A percentile compares a stretch with the other conserved stretches of the same genome.
These are phyloP conservation scores for Maniola hyperantus DNA, from an alignment of 2,888 invertebrate genomes.

Conservation along the genomic window DNA sequence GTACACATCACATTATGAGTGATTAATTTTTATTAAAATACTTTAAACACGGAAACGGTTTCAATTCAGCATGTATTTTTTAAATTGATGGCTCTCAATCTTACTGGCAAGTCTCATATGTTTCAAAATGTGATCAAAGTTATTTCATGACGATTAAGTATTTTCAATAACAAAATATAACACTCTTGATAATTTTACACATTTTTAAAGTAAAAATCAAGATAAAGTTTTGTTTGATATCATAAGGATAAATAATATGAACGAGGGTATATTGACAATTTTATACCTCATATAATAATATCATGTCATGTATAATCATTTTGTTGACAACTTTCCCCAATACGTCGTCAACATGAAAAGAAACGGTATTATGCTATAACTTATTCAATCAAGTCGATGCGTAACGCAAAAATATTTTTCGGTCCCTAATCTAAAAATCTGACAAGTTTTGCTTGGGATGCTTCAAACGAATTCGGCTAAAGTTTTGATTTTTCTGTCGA, in stretches of 20 bases:
- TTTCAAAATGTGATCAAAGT: too few relatives aligned
- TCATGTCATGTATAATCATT: background rate
- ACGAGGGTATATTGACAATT: background rate
- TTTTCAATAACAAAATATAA: too few relatives aligned
- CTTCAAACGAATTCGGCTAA: background rate
- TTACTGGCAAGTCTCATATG: too few relatives aligned
- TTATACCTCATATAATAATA: background rate
- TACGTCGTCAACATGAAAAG: slow-evolving; percentile 5
- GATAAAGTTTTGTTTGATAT: background rate
- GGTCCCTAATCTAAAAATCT: slow-evolving; percentile 12
- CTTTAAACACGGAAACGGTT: too few relatives aligned
- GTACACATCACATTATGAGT: too few relatives aligned
- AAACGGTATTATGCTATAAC: slow-evolving; percentile 13
- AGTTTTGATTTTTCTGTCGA: slow-evolving; percentile 2
- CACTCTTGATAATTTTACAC: too few relatives aligned
- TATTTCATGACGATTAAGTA: too few relatives aligned
- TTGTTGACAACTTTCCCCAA: slow-evolving; percentile 7
- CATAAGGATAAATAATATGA: background rate
- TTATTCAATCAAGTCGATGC: slow-evolving; percentile 20
- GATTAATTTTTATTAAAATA: too few relatives aligned
- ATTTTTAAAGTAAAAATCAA: too few relatives aligned
- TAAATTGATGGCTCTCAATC: too few relatives aligned
- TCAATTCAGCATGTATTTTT: too few relatives aligned
- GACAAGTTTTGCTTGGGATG: slow-evolving; percentile 10
- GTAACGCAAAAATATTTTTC: slow-evolving; percentile 4